phyloP scores from a whole-genome alignment of 2,888 invertebrate species.

The Physocephala rufipes region DNA sequence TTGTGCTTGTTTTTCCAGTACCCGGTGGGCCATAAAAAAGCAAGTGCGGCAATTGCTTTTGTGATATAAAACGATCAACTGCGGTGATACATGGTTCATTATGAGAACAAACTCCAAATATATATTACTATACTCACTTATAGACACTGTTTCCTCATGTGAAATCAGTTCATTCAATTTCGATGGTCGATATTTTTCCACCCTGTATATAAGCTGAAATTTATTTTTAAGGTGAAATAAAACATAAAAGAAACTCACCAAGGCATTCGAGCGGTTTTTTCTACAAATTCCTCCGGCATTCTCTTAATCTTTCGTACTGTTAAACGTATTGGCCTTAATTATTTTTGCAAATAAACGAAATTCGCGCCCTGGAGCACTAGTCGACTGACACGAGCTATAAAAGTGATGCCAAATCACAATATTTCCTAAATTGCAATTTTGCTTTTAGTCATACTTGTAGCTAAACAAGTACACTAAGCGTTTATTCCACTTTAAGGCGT shows the following conservation, averaged over 20 bases:
- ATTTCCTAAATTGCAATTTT: too few relatives aligned
- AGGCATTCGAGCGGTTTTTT: conserved; percentile 53
- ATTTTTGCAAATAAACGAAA: too few relatives aligned
- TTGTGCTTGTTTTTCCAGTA: conserved; percentile 97
- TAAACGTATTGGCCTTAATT: too few relatives aligned
- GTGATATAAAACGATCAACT: conserved; percentile 88
- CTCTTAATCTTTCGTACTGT: background rate
- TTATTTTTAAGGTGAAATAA: background rate
- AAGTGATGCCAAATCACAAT: too few relatives aligned
- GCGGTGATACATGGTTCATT: conserved; percentile 51
- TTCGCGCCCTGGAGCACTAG: too few relatives aligned
- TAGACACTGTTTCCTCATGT: conserved; percentile 95
- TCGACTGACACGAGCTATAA: too few relatives aligned
- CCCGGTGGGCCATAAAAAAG: conserved; percentile 98
- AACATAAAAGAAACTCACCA: conserved; percentile 47
- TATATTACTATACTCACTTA: conserved; percentile 75
- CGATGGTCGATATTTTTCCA: conserved; percentile 97
- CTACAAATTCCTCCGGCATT: conserved; percentile 45
- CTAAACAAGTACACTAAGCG: too few relatives aligned
- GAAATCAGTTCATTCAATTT: conserved; percentile 93
- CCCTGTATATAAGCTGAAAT: conserved; percentile 69
- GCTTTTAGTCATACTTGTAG: too few relatives aligned
- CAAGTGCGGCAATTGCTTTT: conserved; percentile 93
- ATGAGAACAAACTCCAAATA: background rate
- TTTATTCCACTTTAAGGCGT: too few relatives aligned